These are phyloP conservation scores for Sternarchorhynchus goeldii DNA, from an alignment of 2,797 vertebrate species.

Conservation along the genomic window DNA sequence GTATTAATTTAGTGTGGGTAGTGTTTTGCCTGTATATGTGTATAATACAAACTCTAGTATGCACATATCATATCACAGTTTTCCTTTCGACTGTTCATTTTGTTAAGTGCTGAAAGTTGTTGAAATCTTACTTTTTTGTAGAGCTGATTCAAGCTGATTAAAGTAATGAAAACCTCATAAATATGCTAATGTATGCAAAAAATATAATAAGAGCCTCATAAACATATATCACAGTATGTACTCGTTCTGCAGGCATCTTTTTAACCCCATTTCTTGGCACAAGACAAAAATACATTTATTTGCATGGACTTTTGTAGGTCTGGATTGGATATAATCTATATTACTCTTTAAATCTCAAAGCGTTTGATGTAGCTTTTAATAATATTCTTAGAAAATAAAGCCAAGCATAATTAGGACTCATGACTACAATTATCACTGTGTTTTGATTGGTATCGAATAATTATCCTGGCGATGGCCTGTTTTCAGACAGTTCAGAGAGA, in stretches of 20 bases:
- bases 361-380: constrained; percentile 76
- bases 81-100: constrained; percentile 9
- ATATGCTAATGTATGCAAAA: constrained; percentile 74
- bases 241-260: constrained; percentile 68
- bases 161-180: constrained; percentile 61
- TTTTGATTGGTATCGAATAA: constrained; percentile 75
- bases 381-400: constrained; percentile 76
- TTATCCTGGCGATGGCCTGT: constrained; percentile 69
- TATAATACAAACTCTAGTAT: constrained; percentile 56
- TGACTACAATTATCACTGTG: constrained; percentile 73
- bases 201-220: constrained; percentile 70
- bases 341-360: constrained; percentile 72
- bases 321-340: constrained; percentile 60
- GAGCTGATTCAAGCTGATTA: constrained; percentile 42
- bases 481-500: constrained; percentile 60
- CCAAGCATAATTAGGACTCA: constrained; percentile 73
- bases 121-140: constrained; percentile 58
- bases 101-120: constrained; percentile 44
- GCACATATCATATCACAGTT: constrained; percentile 54
- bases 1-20: constrained; percentile 66
- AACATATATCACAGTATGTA: constrained; percentile 64
- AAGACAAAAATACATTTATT: constrained; percentile 75
- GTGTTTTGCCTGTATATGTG: constrained; percentile 71
- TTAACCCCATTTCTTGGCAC: constrained; percentile 68
- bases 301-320: constrained; percentile 66